Evolutionary conservation across 2,888 invertebrate genomes (phyloP), one percentile per base, ranked within the genome.

Genomic region (Synergus gifuensis): DNA sequence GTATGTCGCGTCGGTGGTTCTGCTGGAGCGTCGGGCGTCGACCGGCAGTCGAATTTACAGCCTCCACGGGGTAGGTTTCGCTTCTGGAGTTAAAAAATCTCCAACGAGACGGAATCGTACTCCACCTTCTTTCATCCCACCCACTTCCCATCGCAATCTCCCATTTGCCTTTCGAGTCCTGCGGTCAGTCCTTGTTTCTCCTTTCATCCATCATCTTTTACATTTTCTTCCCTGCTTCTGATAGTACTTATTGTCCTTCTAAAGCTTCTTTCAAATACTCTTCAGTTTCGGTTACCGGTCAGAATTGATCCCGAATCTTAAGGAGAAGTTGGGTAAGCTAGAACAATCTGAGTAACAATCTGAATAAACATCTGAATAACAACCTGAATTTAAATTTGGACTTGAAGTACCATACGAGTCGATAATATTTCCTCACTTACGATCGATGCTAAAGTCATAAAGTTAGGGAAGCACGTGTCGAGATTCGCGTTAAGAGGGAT

Each of bases 11-110:
- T 78, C 83, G 86, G 85, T 85, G 85, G 84, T 80, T 84, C 83
- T 81, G 84, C 85, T 84, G 81, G 78, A 77, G 84, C 87, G 87
- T 86, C 91, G 91, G 91, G 91, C 91, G 91, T 91, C 91, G 90
- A 90, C 91, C 90, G 90, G 86, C 88, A 90, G 90, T 90, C 88
- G 90, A 88, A 89, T 87, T 87, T 87, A 87, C 87, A 86, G 86
- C 87, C 87, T 87, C 86, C 87, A 83, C 85, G 87, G 81, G 86
- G 85, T 85, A 87, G 85, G 86, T 87, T 79, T 82, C 81, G 84
- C 81, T 81, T 80, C 82, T 81, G 83, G 79, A 49, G 54, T 54
- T n/a, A 1, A 40, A 73, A 28, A 49, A 73, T 4, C 73, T 40
- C 36, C 36, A 36, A n/a, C 73, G 73, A 54, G 16, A 36, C 73